Conservation (phyloP, 2,888 invertebrate genomes). For the Spodoptera picta region DNA sequence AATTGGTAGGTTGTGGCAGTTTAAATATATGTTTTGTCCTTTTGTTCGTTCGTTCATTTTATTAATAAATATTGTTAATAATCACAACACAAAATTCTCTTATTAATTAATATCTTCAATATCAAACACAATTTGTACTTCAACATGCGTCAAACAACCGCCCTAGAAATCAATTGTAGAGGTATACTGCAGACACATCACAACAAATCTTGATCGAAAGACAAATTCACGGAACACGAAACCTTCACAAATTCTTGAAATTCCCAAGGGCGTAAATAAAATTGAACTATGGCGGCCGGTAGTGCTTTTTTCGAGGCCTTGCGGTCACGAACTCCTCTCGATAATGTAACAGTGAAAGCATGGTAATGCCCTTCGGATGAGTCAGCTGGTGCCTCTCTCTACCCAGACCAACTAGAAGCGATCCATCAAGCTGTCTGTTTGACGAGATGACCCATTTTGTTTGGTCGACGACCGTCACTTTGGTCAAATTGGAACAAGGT, state of each 20-base stretch:
- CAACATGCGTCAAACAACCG: no score
- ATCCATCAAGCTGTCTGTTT: constrained; percentile 72
- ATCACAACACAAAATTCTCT: no score
- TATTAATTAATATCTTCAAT: no score
- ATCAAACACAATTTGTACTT: no score
- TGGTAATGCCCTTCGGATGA: constrained; percentile 65
- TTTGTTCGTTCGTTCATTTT: no score
- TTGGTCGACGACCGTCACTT: constrained; percentile 51
- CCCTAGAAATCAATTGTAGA: no score
- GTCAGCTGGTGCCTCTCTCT: constrained; percentile 60
- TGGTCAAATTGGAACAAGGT: constrained; percentile 42
- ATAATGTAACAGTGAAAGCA: constrained; percentile 53
- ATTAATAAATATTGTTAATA: no score
- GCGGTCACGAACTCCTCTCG: constrained; percentile 40
- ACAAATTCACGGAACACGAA: not conserved
- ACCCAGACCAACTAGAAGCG: constrained; percentile 47
- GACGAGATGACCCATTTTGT: constrained; percentile 64
- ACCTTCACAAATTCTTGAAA: constrained; percentile 11
- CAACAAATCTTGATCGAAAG: no score
- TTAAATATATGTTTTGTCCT: no score
- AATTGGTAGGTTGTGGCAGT: no score
- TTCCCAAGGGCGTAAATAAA: constrained; percentile 22
- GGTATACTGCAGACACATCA: no score
- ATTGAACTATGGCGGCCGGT: constrained; percentile 12
- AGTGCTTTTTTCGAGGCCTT: constrained; percentile 12